A percentile compares a stretch with the other conserved stretches of the same genome.
phyloP scores from a whole-genome alignment of 2,797 vertebrate species.

The Cheirogaleus major region DNA sequence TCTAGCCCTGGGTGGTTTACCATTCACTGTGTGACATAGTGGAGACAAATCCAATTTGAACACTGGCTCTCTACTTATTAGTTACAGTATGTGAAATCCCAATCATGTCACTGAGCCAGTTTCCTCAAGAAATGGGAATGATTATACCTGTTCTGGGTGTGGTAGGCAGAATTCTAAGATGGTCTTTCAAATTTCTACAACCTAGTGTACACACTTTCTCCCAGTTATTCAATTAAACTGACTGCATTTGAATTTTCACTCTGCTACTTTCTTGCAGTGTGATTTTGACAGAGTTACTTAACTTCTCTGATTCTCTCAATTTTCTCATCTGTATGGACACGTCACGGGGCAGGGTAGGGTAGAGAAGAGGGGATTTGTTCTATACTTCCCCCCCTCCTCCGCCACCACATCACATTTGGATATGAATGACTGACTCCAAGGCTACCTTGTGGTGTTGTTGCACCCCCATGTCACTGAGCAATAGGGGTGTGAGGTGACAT shows the following conservation, averaged over 20 bases:
- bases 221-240: neutral
- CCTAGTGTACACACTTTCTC: neutral
- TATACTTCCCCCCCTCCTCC: neutral
- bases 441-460: neutral
- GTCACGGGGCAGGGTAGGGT: neutral
- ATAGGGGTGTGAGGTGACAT: neutral
- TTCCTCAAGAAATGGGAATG: neutral
- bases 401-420: neutral
- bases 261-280: neutral
- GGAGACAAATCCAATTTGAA: neutral
- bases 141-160: neutral
- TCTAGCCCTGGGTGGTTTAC: neutral
- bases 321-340: neutral
- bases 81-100: neutral
- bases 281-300: neutral
- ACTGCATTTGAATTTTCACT: neutral
- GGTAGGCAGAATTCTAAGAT: neutral
- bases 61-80: neutral
- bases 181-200: neutral
- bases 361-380: neutral
- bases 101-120: neutral
- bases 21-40: neutral
- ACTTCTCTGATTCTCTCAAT: neutral
- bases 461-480: neutral
- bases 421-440: neutral